These are phyloP conservation scores for Ornithoptera priamus DNA, from an alignment of 2,888 invertebrate species.

Conservation along the genomic window DNA sequence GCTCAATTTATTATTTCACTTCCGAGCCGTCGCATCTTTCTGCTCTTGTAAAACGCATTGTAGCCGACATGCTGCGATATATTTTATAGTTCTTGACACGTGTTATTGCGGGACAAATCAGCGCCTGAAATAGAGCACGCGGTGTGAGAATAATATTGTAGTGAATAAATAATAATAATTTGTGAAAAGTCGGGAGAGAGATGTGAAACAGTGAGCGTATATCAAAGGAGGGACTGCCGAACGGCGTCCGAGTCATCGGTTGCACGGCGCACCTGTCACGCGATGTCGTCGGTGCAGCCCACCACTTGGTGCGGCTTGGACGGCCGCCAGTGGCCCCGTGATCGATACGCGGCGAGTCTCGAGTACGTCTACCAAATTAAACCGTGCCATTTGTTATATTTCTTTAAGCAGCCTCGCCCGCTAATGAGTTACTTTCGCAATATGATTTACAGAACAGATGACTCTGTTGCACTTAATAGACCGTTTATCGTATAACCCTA, in stretches of 20 bases:
- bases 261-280: constrained; percentile 77
- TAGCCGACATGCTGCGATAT: constrained; percentile 30
- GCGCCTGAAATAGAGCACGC: constrained; percentile 19
- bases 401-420: constrained; percentile 65
- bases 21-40: constrained; percentile 21
- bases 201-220: constrained; percentile 55
- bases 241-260: constrained; percentile 70
- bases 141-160: constrained; percentile 21
- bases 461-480: constrained; percentile 20
- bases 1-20: constrained; percentile 33
- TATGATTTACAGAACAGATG: constrained; percentile 41
- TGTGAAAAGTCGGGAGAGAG: constrained; percentile 34
- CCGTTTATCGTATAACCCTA: background rate
- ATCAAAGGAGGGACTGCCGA: constrained; percentile 58
- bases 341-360: constrained; percentile 73
- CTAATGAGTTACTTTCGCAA: constrained; percentile 60
- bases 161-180: constrained; percentile 26
- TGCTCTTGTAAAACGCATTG: constrained; percentile 24
- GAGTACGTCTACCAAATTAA: constrained; percentile 78
- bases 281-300: constrained; percentile 71
- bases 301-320: constrained; percentile 75
- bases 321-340: constrained; percentile 68
- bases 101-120: constrained; percentile 32
- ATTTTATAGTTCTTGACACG: constrained; percentile 24
- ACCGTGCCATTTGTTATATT: constrained; percentile 75